Evolutionary conservation across 2,797 vertebrate species (phyloP).

Genomic region (Esox masquinongy): DNA sequence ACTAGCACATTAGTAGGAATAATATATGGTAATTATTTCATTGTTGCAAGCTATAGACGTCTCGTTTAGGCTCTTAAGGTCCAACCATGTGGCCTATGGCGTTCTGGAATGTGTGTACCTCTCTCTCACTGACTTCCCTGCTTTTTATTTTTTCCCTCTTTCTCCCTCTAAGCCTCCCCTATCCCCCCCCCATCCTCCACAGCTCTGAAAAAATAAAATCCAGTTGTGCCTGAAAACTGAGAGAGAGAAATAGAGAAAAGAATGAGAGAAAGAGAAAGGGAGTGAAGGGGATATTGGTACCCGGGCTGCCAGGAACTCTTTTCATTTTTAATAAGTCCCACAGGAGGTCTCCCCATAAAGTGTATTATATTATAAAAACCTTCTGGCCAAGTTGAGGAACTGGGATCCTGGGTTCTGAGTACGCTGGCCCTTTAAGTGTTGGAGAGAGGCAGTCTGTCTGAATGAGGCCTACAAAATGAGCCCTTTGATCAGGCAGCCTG

Average conservation of each 20-base stretch:
- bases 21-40: conserved; percentile 53
- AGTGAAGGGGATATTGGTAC: conserved; percentile 67
- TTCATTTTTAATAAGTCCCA: conserved; percentile 76
- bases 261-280: conserved; percentile 62
- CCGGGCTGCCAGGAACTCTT: conserved; percentile 75
- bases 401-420: background rate
- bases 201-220: conserved; percentile 60
- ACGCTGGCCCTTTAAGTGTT: conserved; percentile 16
- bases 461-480: conserved; percentile 12
- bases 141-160: conserved; percentile 16
- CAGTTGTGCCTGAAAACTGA: conserved; percentile 60
- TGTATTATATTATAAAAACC: conserved; percentile 61
- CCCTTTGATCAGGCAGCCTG: conserved; percentile 17
- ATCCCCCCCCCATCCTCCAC: conserved; percentile 53
- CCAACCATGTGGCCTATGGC: conserved; percentile 54
- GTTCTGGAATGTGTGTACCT: conserved; percentile 50
- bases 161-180: conserved; percentile 20
- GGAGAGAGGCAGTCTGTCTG: conserved; percentile 17
- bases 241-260: conserved; percentile 57
- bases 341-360: conserved; percentile 72
- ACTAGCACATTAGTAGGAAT: conserved; percentile 47
- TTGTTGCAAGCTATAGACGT: conserved; percentile 50
- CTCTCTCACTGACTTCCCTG: conserved; percentile 32
- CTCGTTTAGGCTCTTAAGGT: conserved; percentile 51
- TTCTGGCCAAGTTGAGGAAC: conserved; percentile 5